Conservation (phyloP, 2,797 vertebrate genomes). For the Dicrostonyx torquatus region DNA sequence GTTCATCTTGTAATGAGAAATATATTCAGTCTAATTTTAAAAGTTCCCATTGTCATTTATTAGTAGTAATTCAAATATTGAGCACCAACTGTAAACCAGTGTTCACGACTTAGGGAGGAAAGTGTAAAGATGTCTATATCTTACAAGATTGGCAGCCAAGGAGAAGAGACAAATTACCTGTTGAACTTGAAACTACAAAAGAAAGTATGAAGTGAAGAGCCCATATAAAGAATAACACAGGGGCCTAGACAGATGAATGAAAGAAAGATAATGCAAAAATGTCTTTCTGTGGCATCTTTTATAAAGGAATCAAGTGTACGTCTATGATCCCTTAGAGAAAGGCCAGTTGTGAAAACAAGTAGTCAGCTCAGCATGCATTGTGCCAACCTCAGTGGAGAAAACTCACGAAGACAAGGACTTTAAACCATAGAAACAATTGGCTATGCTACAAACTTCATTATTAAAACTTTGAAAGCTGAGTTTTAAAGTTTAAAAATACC, state of each 20-base stretch:
- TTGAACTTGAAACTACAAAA: conserved; percentile 6
- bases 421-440: not conserved
- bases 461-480: not conserved
- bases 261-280: not conserved
- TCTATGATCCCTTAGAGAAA: not conserved
- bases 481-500: not conserved
- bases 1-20: not conserved
- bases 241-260: not conserved
- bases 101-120: not conserved
- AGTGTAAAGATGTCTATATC: not conserved
- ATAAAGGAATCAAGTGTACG: not conserved
- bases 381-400: not conserved
- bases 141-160: not conserved
- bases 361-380: not conserved
- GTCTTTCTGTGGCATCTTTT: not conserved
- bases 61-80: not conserved
- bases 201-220: not conserved
- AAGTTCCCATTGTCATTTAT: not conserved
- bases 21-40: not conserved
- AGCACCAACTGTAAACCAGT: not conserved
- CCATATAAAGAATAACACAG: not conserved
- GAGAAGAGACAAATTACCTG: not conserved
- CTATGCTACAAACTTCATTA: not conserved
- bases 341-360: not conserved
- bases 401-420: not conserved